Conservation (phyloP, 1,140 invertebrate species). For the Bactericera cockerelli region DNA sequence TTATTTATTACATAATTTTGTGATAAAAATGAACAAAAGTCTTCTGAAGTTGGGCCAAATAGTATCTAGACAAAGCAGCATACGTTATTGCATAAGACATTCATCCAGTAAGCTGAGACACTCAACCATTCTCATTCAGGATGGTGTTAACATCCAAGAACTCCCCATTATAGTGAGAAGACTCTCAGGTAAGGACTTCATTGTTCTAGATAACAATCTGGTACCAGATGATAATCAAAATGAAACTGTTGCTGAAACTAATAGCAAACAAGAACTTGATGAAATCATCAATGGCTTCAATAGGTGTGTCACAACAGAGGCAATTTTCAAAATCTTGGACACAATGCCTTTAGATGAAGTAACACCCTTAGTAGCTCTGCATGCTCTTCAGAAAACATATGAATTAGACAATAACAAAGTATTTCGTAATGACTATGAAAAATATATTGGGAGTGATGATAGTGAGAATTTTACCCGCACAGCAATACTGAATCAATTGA, state of each 20-base stretch:
- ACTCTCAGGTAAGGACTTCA: conserved; percentile 23
- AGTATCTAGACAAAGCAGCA: not conserved
- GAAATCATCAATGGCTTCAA: conserved; percentile 29
- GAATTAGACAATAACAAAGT: conserved; percentile 33
- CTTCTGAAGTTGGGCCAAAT: not conserved
- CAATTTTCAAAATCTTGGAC: conserved; percentile 29
- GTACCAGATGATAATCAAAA: conserved; percentile 18
- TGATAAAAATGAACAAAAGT: conserved; percentile 4
- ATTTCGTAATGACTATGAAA: conserved; percentile 19
- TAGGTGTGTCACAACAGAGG: conserved; percentile 23
- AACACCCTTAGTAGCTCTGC: conserved; percentile 33
- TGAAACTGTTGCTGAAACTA: conserved; percentile 22
- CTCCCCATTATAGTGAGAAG: conserved; percentile 47
- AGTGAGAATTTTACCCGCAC: conserved; percentile 28
- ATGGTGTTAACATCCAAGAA: conserved; percentile 47
- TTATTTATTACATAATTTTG: too few species aligned
- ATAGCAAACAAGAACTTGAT: conserved; percentile 28
- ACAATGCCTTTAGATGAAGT: conserved; percentile 33
- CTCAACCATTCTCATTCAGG: conserved; percentile 46
- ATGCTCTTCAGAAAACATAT: conserved; percentile 35
- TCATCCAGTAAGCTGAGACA: conserved; percentile 25
- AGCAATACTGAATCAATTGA: conserved; percentile 31
- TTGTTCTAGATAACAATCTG: conserved; percentile 8
- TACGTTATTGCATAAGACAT: not conserved
- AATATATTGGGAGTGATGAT: conserved; percentile 17